Conservation (phyloP, 92 coral and sea anemone genomes). For the Porites evermanni region DNA sequence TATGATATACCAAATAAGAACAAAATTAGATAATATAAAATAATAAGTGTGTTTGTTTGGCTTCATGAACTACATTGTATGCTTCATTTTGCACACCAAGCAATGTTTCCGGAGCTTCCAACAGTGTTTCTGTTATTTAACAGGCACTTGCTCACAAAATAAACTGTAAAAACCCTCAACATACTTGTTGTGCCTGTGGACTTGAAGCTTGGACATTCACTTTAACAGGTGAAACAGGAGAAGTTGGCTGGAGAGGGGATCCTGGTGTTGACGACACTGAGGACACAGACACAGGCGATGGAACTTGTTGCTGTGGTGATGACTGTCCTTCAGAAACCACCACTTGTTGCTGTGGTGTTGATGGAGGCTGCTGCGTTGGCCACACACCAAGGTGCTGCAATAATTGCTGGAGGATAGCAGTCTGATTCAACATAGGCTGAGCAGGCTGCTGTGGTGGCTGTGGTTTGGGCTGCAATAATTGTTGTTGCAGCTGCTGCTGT, state of each 20-base stretch:
- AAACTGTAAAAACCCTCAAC: no score
- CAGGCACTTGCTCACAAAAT: no score
- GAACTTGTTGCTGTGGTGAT: slow-evolving; percentile 52
- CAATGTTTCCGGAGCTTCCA: no score
- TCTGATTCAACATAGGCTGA: slow-evolving; percentile 57
- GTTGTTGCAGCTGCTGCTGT: slow-evolving; percentile 23
- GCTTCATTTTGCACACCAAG: no score
- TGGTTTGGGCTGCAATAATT: slow-evolving; percentile 36
- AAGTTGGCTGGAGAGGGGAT: slow-evolving; percentile 80
- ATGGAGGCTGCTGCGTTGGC: slow-evolving; percentile 19
- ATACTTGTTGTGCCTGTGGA: slow-evolving; percentile 45
- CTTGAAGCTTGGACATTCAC: slow-evolving; percentile 7
- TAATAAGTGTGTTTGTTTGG: no score
- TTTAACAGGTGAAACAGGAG: slow-evolving; percentile 64
- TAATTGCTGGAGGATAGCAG: slow-evolving; percentile 36
- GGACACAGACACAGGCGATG: slow-evolving; percentile 75
- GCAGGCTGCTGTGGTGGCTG: slow-evolving; percentile 59
- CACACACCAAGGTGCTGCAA: slow-evolving; percentile 39
- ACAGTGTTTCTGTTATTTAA: no score
- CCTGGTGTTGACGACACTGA: slow-evolving; percentile 76
- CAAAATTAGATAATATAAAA: no score
- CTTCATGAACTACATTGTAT: no score
- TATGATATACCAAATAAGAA: no score
- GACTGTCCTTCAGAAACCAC: slow-evolving; percentile 15
- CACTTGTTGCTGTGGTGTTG: slow-evolving; percentile 29